These are phyloP conservation scores for Ia io DNA, from an alignment of 2,113 vertebrate genomes.

Conservation along the genomic window DNA sequence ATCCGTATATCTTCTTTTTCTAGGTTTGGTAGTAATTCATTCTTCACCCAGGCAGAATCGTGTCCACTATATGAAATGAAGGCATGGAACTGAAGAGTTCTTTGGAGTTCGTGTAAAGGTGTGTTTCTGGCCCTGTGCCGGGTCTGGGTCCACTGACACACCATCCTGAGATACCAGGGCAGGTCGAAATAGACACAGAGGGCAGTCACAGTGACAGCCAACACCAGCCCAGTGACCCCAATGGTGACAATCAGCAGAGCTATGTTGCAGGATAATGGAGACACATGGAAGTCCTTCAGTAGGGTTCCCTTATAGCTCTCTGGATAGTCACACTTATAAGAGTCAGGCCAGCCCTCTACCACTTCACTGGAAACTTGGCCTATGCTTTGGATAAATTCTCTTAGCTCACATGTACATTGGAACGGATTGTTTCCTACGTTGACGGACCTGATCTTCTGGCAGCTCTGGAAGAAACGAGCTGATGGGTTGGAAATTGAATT, in stretches of 20 bases:
- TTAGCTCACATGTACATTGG: slow-evolving; percentile 88
- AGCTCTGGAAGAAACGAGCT: slow-evolving; percentile 79
- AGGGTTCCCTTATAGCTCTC: slow-evolving; percentile 73
- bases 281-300: slow-evolving; percentile 83
- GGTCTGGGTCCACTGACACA: slow-evolving; percentile 89
- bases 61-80: slow-evolving; percentile 93
- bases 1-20: slow-evolving; percentile 84
- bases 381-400: slow-evolving; percentile 79
- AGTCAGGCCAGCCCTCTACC: slow-evolving; percentile 83
- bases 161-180: slow-evolving; percentile 91
- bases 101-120: slow-evolving; percentile 62
- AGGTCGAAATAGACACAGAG: slow-evolving; percentile 80
- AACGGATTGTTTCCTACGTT: slow-evolving; percentile 88
- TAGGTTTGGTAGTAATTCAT: slow-evolving; percentile 84
- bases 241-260: slow-evolving; percentile 82
- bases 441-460: slow-evolving; percentile 79
- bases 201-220: slow-evolving; percentile 60
- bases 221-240: slow-evolving; percentile 75
- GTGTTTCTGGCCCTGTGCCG: slow-evolving; percentile 82
- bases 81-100: slow-evolving; percentile 85
- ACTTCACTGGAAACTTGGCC: slow-evolving; percentile 67
- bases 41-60: slow-evolving; percentile 87
- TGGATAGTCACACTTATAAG: slow-evolving; percentile 87
- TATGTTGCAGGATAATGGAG: slow-evolving; percentile 83
- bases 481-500: slow-evolving; percentile 85